Conservation (phyloP, 2,888 invertebrate genomes). For the Xanthorhoe designata region DNA sequence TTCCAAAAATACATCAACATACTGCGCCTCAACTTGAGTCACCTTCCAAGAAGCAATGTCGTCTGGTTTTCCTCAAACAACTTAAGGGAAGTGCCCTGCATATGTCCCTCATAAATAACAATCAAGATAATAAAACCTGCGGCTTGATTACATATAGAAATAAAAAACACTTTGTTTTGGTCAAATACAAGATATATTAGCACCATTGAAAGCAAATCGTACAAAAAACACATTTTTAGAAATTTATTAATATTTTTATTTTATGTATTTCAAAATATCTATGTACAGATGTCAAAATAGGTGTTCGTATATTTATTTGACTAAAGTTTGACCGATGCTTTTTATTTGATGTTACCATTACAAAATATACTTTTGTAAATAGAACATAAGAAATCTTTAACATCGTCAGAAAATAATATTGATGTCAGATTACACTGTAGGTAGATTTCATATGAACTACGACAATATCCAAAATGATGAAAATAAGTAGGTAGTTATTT, state of each 20-base stretch:
- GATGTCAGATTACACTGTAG: too few species aligned
- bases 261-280: not conserved
- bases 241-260: not conserved
- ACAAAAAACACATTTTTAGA: not conserved
- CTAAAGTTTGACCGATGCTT: too few species aligned
- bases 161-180: conserved; percentile 33
- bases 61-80: conserved; percentile 37
- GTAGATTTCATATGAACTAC: too few species aligned
- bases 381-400: too few species aligned
- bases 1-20: conserved; percentile 11
- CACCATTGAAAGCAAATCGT: conserved; percentile 21
- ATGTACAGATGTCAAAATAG: too few species aligned
- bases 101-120: conserved; percentile 28
- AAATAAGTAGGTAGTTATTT: too few species aligned
- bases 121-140: conserved; percentile 28
- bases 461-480: too few species aligned
- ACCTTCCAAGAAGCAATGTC: conserved; percentile 24
- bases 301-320: too few species aligned
- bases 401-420: too few species aligned
- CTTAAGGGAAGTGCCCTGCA: conserved; percentile 35
- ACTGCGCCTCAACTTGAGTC: conserved; percentile 16
- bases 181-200: conserved; percentile 29
- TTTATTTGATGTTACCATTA: too few species aligned
- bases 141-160: conserved; percentile 25
- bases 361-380: too few species aligned